phyloP scores from a whole-genome alignment of 92 coral and sea anemone genomes.

The Actinostola sp. region DNA sequence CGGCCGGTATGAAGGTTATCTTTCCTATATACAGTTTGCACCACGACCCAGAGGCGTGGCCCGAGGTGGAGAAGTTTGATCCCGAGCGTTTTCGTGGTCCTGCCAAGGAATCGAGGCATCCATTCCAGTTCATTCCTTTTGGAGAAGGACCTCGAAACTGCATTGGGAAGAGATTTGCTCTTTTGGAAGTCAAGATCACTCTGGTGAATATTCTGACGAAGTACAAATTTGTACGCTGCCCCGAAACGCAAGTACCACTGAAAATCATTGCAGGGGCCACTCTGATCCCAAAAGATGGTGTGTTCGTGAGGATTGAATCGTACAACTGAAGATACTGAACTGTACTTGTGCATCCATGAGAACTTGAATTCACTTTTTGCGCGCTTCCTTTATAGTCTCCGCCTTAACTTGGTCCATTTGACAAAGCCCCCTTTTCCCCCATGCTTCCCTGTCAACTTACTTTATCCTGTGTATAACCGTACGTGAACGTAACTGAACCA shows the following conservation, averaged over 20 bases:
- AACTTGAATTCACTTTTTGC: too few species aligned
- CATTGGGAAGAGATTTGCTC: conserved; percentile 62
- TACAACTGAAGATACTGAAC: conserved; percentile 45
- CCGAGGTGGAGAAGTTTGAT: conserved; percentile 66
- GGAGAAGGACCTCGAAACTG: conserved; percentile 74
- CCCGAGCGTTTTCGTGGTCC: conserved; percentile 80
- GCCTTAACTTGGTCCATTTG: too few species aligned
- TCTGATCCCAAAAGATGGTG: conserved; percentile 48
- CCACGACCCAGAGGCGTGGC: conserved; percentile 74
- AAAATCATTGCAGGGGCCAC: conserved; percentile 38
- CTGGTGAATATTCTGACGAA: conserved; percentile 58
- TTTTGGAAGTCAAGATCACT: conserved; percentile 57
- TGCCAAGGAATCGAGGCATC: conserved; percentile 56
- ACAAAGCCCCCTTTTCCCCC: too few species aligned
- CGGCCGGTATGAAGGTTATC: conserved; percentile 58
- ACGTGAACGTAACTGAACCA: too few species aligned
- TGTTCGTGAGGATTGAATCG: conserved; percentile 41
- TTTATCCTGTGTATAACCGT: too few species aligned
- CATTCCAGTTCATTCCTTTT: conserved; percentile 68
- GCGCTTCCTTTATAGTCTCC: too few species aligned
- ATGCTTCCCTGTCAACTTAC: too few species aligned
- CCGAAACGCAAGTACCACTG: conserved; percentile 62
- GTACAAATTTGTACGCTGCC: conserved; percentile 58
- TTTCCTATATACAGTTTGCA: conserved; percentile 61
- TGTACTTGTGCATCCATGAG: neutral